Evolutionary conservation across 2,888 invertebrate genomes (phyloP), one percentile per base, ranked within the genome.

Genomic region (Cheilosia pagana): DNA sequence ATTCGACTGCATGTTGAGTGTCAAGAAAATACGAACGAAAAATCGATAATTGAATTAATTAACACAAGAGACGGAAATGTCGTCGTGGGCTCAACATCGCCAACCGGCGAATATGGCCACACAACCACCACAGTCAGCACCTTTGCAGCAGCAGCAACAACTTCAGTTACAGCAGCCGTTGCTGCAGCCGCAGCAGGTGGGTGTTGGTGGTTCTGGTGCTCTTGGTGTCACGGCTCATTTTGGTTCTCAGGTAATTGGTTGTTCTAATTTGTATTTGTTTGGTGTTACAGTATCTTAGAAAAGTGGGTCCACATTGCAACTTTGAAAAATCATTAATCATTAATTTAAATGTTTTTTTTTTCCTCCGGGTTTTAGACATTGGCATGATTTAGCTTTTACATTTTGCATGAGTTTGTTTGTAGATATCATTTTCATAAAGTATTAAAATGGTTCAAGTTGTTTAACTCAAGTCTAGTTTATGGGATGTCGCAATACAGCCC

Each of bases 1-100:
- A 65, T 53, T 35, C 12, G 35, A 72, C 45, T 72, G 63, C 52
- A 55, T 60, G 59, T 31, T 65, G 12, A 28, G 31, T 39, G 65
- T 35, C 59, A 59, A 43, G 65, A 57, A 65, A 63, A 50, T 52
- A n/a, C 35, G 43, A 55, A 53, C 31, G 59, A 65, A 75, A 75
- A 74, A 85, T 85, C 79, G 59, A 85, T 85, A 79, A 70, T 71
- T 63, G 57, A 70, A 85, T 53, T 74, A 70, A 74, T 63, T 65
- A 57, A 41, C 0, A 59, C n/a, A 53, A 68, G 48, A 50, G 35
- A 35, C 23, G 63, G 21, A 65, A 28, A 85, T 75, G 78, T 83
- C 75, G 62, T 53, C 59, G 63, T 85, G 75, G 79, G 75, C 59
- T 28, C 75, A 68, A 59, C 59, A 65, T 35, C 60, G 65, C n/a